These are phyloP conservation scores for Aptenodytes patagonicus DNA, from an alignment of 2,113 vertebrate species.

Conservation along the genomic window DNA sequence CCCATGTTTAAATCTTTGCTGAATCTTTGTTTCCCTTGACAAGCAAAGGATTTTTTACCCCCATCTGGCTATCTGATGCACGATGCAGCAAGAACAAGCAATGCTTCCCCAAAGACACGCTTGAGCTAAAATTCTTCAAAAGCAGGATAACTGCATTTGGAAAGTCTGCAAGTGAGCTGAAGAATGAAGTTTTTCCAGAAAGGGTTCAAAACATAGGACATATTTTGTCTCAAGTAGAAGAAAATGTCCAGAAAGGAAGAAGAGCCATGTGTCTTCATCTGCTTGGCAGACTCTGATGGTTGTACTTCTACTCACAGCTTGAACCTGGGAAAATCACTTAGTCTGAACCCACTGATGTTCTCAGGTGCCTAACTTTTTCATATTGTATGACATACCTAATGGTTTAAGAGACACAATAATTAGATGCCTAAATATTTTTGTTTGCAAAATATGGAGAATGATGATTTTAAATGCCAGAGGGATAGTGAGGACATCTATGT, in stretches of 20 bases:
- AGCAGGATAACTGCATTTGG: not conserved
- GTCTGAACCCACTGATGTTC: not conserved
- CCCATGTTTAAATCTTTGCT: not conserved
- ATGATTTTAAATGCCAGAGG: not conserved
- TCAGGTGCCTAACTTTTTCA: not conserved
- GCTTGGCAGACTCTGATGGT: not conserved
- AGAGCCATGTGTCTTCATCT: not conserved
- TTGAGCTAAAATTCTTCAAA: not conserved
- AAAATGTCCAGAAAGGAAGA: not conserved
- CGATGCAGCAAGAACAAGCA: not conserved
- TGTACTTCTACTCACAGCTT: not conserved
- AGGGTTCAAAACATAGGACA: not conserved
- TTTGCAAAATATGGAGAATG: not conserved
- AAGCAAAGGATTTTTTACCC: not conserved
- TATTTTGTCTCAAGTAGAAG: not conserved
- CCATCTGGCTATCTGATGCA: not conserved
- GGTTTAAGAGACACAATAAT: not conserved
- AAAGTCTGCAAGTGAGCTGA: not conserved
- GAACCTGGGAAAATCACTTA: not conserved
- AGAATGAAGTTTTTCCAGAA: not conserved
- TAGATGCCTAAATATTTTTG: not conserved
- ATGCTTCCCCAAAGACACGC: not conserved
- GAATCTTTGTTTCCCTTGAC: not conserved
- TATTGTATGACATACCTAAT: not conserved
- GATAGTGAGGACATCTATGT: not conserved